Base-by-base conservation (phyloP, 2,888 invertebrate genomes). In the Parthenolecanium corni region DNA sequence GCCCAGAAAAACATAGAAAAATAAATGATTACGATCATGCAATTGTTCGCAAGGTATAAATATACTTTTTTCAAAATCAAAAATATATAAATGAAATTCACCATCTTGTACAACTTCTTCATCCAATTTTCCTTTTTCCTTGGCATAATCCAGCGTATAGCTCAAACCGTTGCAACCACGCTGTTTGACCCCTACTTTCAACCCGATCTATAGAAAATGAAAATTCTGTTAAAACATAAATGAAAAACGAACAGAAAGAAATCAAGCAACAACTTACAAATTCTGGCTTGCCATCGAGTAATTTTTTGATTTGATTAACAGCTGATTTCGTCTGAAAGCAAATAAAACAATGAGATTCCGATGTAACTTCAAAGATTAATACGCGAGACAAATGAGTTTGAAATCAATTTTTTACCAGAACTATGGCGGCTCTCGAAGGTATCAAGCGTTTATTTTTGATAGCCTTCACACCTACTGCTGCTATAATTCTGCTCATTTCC, bases 161-260 rank as follows among this genome's bases (percentile, higher is more conserved):
- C 96, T 95, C 31, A 98, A 77, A 11, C 98, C 98, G 77, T 97
- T 99, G 74, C 98, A 99, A 1, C 98, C 98, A 71, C 96, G 81
- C 74, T 96, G 95, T 65, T 88, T 82, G 2, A 99, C 97, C 61
- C 98, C 96, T 70, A 98, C 89, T 79, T 91, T 90, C 42, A 97
- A 76, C 2, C 92, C 96, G 70, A 90, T 80, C 85, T 85, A 46
- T 25, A 70, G 69, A 63, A 64, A 65, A 63, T 31, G 38, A 62
- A 25, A 42, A 44, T 9, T 12, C 4, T 47, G 24, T 65, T 40
- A 36, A 38, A 9, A 31, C 46, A 57, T 5, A 53, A 6, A 36
- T 53, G 16, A 36, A 53, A 36, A 4, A 38, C 14, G 38, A 25
- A 42, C 38, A 1, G 16, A 47, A 49, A 9, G 14, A 23, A 20